phyloP scores from a whole-genome alignment of 2,888 invertebrate genomes.

The Acleris cristana region DNA sequence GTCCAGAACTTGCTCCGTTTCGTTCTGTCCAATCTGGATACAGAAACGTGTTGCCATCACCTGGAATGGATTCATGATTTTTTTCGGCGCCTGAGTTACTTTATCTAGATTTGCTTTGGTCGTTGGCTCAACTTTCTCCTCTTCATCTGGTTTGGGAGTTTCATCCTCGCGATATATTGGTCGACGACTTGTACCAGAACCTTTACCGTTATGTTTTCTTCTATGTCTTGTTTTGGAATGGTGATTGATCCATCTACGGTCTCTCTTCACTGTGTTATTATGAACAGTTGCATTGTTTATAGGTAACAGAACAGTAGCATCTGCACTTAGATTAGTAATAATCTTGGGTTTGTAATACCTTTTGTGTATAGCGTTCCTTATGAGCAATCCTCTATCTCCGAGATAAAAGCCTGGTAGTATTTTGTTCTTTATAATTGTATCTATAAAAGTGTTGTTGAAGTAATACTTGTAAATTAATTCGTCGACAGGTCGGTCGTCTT shows the following conservation, averaged over 20 bases:
- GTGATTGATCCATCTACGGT: slow-evolving; percentile 67
- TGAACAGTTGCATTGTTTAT: slow-evolving; percentile 44
- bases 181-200: not conserved
- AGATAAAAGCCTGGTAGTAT: slow-evolving; percentile 55
- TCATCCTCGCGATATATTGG: slow-evolving; percentile 4
- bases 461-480: slow-evolving; percentile 77
- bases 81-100: no score
- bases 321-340: slow-evolving; percentile 23
- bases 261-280: slow-evolving; percentile 44
- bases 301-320: slow-evolving; percentile 61
- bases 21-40: slow-evolving; percentile 65
- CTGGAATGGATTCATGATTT: slow-evolving; percentile 51
- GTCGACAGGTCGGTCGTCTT: slow-evolving; percentile 68
- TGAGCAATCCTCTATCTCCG: slow-evolving; percentile 45
- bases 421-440: slow-evolving; percentile 67
- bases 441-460: slow-evolving; percentile 76
- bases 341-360: slow-evolving; percentile 47
- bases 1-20: slow-evolving; percentile 54
- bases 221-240: slow-evolving; percentile 49
- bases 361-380: slow-evolving; percentile 57
- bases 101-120: slow-evolving; percentile 14
- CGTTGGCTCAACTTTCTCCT: not conserved
- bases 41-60: slow-evolving; percentile 71
- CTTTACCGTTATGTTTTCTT: slow-evolving; percentile 46
- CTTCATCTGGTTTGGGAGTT: slow-evolving; percentile 23